A percentile compares a stretch with the other conserved stretches of the same genome.
Evolutionary conservation across 2,888 invertebrate genomes (phyloP).

Genomic region (Agonopterix arenella): DNA sequence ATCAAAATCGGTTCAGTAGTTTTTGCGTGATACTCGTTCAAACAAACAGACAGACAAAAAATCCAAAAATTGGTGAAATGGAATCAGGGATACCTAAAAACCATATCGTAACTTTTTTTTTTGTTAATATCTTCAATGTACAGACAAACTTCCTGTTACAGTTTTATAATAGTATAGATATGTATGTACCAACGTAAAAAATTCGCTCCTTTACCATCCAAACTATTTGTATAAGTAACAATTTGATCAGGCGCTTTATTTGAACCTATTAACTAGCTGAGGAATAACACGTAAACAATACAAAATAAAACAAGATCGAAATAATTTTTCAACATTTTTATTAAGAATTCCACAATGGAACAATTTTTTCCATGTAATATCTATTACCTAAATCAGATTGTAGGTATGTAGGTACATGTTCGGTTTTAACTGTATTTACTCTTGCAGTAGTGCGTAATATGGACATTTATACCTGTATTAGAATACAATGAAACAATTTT

Average conservation of each 20-base stretch:
- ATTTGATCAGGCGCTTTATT: neutral
- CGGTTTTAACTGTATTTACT: constrained; percentile 22
- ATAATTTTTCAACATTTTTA: constrained; percentile 78
- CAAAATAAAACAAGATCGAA: constrained; percentile 48
- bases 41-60: too few relatives aligned
- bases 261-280: neutral
- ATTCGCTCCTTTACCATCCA: too few relatives aligned
- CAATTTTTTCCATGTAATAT: constrained; percentile 65
- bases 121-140: too few relatives aligned
- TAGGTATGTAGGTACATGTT: constrained; percentile 41
- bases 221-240: too few relatives aligned
- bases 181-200: too few relatives aligned
- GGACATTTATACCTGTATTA: constrained; percentile 55
- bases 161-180: too few relatives aligned
- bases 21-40: too few relatives aligned
- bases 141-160: too few relatives aligned
- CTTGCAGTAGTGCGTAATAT: constrained; percentile 27
- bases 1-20: too few relatives aligned
- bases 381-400: constrained; percentile 65
- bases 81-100: too few relatives aligned
- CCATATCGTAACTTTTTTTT: too few relatives aligned
- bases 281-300: neutral
- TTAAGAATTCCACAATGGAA: constrained; percentile 77
- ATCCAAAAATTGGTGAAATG: too few relatives aligned
- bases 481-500: constrained; percentile 9